A percentile compares a stretch with the other conserved stretches of the same genome.
Conservation (phyloP, 2,888 invertebrate species). For the Julus scanicus region DNA sequence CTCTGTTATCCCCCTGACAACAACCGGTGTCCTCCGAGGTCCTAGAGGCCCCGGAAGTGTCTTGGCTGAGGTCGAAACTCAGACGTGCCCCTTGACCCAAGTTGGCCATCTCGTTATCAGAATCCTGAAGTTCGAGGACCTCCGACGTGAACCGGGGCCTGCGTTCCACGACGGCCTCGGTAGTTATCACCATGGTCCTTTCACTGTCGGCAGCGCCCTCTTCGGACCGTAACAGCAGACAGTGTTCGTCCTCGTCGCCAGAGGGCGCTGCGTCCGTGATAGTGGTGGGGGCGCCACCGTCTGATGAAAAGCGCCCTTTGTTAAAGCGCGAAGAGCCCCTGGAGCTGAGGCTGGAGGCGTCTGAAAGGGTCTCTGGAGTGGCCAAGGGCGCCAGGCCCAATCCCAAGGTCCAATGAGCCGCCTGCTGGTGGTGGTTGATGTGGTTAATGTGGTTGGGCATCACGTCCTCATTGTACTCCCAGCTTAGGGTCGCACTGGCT, state of each 20-base stretch:
- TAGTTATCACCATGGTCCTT: not conserved
- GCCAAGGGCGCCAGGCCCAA: slow-evolving; percentile 80
- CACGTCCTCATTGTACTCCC: slow-evolving; percentile 68
- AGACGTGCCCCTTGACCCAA: slow-evolving; percentile 55
- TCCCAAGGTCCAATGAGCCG: slow-evolving; percentile 70
- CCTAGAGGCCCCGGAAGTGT: slow-evolving; percentile 50
- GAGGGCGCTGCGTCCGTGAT: slow-evolving; percentile 52
- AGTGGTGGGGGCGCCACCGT: no score
- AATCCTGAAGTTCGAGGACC: slow-evolving; percentile 55
- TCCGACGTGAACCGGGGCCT: slow-evolving; percentile 4
- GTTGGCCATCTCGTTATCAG: slow-evolving; percentile 52
- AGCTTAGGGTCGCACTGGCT: slow-evolving; percentile 63
- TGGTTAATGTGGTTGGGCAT: slow-evolving; percentile 63
- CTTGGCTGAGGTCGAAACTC: slow-evolving; percentile 54
- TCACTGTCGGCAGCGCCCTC: slow-evolving; percentile 40
- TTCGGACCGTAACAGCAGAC: not conserved
- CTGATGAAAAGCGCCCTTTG: slow-evolving; percentile 54
- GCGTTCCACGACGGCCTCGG: slow-evolving; percentile 54
- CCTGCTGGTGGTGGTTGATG: slow-evolving; percentile 59
- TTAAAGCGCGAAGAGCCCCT: slow-evolving; percentile 64
- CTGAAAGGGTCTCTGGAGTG: slow-evolving; percentile 83
- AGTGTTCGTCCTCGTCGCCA: not conserved
- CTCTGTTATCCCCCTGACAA: slow-evolving; percentile 52
- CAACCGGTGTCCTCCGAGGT: slow-evolving; percentile 55
- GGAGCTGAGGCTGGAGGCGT: slow-evolving; percentile 81